A percentile compares a stretch with the other conserved stretches of the same genome.
These are phyloP conservation scores for Halcyon chelicuti DNA, from an alignment of 2,797 vertebrate species.

Conservation along the genomic window DNA sequence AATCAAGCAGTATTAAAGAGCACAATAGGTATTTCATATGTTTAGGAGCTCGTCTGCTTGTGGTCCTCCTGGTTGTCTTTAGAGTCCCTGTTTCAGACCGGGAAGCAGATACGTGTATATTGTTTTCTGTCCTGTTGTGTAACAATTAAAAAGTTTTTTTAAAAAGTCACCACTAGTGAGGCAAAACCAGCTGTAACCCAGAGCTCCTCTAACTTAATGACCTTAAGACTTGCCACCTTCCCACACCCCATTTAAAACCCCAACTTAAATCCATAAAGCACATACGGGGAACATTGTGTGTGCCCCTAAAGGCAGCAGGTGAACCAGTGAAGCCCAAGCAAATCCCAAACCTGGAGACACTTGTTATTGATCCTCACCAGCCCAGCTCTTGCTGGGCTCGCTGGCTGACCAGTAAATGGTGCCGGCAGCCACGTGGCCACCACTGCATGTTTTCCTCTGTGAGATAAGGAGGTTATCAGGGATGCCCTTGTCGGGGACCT, in stretches of 20 bases:
- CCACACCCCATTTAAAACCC: not conserved
- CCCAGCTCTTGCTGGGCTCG: not conserved
- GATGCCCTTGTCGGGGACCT: not conserved
- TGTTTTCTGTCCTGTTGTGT: no score
- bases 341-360: not conserved
- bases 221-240: no score
- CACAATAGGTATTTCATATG: accelerated
- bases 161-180: no score
- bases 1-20: not conserved
- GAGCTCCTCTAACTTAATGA: no score
- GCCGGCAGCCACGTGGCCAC: accelerated
- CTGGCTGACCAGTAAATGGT: accelerated
- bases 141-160: no score
- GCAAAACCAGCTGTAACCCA: no score
- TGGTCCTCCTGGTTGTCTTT: not conserved
- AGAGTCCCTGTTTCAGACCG: not conserved
- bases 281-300: accelerated
- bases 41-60: not conserved
- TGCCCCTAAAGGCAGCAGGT: not conserved
- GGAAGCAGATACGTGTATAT: no score
- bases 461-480: not conserved
- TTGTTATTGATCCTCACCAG: no score
- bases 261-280: not conserved
- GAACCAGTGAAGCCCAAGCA: not conserved
- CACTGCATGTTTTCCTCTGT: not conserved